Evolutionary conservation across 2,113 vertebrate species (phyloP), one percentile per base, ranked within the genome.

Genomic region (Syngnathus floridae): DNA sequence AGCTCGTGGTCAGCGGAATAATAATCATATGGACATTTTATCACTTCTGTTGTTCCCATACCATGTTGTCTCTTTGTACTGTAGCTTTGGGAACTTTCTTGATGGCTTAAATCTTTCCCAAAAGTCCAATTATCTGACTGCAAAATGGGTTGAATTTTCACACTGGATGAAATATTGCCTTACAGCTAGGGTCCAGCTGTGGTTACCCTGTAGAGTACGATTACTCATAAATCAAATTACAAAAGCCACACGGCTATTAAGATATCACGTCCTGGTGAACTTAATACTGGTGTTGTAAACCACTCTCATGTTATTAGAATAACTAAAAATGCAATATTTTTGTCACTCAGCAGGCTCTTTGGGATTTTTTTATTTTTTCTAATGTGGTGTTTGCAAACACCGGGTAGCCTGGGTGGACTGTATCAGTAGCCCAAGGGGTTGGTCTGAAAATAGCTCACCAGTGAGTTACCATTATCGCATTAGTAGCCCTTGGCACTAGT

Each of bases 271-370:
- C 21, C 26, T 54, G 11, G 19, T 58, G 14, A 12, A 35, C 9
- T 56, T 58, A 36, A 6, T 58, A 10, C 37, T 16, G 26, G 54
- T 35, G 22, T 26, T 56, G 54, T 16, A 56, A 35, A 35, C 54
- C 26, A 19, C 35, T 2, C 16, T 37, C 7, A 10, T 37, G 35
- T 58, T 38, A 17, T 36, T 37, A 35, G 35, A 58, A 17, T 35
- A 58, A 16, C 56, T 38, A 2, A 17, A 10, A 38, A 37, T 19
- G 31, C 19, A 37, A 51, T 21, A 51, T 51, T 51, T n/a, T 7
- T 21, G 48, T 7, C 19, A 21, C 48, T 51, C 64, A 64, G 69
- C 5, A 52, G 35, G 19, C 10, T 70, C 41, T 54, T 69, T 68
- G 22, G 40, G 22, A 21, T 51, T 19, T 51, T 9, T 9, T 49